phyloP scores from a whole-genome alignment of 1,140 invertebrate genomes.

The Neodiprion pinetum region DNA sequence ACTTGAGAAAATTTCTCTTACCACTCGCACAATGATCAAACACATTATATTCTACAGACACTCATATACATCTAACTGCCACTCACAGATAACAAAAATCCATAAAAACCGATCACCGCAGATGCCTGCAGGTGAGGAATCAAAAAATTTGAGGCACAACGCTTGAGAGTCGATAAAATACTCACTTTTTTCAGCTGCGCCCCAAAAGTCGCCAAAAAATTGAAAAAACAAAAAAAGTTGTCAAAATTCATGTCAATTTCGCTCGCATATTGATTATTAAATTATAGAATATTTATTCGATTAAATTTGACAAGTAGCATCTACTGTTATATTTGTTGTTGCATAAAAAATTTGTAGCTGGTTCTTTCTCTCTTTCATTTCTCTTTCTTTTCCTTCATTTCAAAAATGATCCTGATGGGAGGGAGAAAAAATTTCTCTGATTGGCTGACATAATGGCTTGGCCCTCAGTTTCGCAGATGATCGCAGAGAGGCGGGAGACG shows the following conservation, averaged over 20 bases:
- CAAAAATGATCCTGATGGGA: constrained; percentile 37
- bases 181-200: constrained; percentile 56
- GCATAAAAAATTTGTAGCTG: not conserved
- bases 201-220: constrained; percentile 63
- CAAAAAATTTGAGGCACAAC: constrained; percentile 23
- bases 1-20: not conserved
- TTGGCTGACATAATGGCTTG: constrained; percentile 37
- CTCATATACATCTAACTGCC: not conserved
- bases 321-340: not conserved
- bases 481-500: constrained; percentile 62
- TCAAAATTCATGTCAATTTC: constrained; percentile 61
- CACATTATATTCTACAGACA: constrained; percentile 9
- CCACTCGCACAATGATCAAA: constrained; percentile 11
- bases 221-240: constrained; percentile 54
- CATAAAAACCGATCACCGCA: constrained; percentile 5
- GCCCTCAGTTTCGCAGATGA: constrained; percentile 43
- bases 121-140: not conserved
- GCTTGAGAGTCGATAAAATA: constrained; percentile 45
- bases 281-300: constrained; percentile 27
- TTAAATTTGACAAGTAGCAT: constrained; percentile 13
- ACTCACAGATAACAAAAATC: not conserved
- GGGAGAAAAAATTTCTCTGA: constrained; percentile 15
- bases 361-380: constrained; percentile 25
- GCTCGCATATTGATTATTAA: constrained; percentile 42
- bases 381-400: constrained; percentile 33